Evolutionary conservation across 2,888 invertebrate species (phyloP), one percentile per base, ranked within the genome.

Genomic region (Ferrisia virgata): DNA sequence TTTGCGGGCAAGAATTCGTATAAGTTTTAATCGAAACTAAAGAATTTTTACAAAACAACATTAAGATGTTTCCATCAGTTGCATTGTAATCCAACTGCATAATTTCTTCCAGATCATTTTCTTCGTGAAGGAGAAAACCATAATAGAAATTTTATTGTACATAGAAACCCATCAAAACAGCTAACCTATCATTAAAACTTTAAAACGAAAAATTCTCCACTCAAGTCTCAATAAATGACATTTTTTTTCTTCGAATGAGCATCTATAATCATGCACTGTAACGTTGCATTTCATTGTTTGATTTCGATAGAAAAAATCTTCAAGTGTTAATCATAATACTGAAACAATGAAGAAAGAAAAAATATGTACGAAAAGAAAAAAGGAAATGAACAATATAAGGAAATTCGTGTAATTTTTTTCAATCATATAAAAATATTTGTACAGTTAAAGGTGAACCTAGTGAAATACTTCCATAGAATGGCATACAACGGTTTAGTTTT

Each of bases 381-480:
- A 18, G 31, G 18, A 72, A n/a, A 36, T 76, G 72, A 76, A 76
- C 72, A 76, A 76, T 76, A 76, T 76, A 11, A 76, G n/a, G 72
- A 36, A 76, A 76, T 76, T 18, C 72, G 18, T 9, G 11, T 76
- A 11, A 18, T 76, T 76, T 76, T 76, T 36, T 64, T 28, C 72
- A 33, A 76, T 76, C 72, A 11, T 76, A 76, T 76, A 76, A 76
- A 76, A 76, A 76, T 76, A 76, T 76, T n/a, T n/a, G n/a, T n/a
- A n/a, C n/a, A 76, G 72, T 76, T 76, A 76, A 36, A 76, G 3
- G 2, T 76, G 11, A 11, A 76, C 8, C 72, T 18, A 28, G 64
- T 64, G 36, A 36, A 36, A 11, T 36, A 76, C 36, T 76, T 76
- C 5, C 8, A 2, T 18, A 76, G 72, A 36, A 76, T 36, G 72